Percentiles rank a stretch among this genome's conserved stretches.
These are phyloP conservation scores for Hedya salicella DNA, from an alignment of 2,888 invertebrate genomes.

Conservation along the genomic window DNA sequence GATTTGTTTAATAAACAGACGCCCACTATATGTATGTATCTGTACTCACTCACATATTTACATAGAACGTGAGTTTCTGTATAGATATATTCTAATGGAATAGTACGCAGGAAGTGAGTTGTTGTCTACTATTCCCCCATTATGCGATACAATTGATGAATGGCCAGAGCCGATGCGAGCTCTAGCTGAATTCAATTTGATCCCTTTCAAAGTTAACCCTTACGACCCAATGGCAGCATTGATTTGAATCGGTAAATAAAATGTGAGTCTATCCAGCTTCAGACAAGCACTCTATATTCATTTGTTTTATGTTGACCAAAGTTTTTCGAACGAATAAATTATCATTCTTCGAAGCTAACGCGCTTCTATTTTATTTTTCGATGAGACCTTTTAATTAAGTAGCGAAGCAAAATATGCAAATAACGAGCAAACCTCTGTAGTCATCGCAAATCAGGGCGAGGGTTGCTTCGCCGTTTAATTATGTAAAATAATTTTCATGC, in stretches of 20 bases:
- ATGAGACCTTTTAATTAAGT: slow-evolving; percentile 64
- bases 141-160: slow-evolving; percentile 79
- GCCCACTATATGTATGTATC: neutral
- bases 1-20: neutral
- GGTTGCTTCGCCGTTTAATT: slow-evolving; percentile 75
- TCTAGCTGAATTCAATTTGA: slow-evolving; percentile 78
- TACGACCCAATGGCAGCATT: slow-evolving; percentile 69
- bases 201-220: slow-evolving; percentile 77
- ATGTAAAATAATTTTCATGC: slow-evolving; percentile 83
- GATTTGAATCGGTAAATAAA: slow-evolving; percentile 79
- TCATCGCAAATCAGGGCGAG: slow-evolving; percentile 78
- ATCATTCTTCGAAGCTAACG: neutral
- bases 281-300: slow-evolving; percentile 15
- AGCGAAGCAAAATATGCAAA: slow-evolving; percentile 73
- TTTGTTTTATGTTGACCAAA: neutral
- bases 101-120: slow-evolving; percentile 68
- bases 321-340: slow-evolving; percentile 14
- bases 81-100: slow-evolving; percentile 20
- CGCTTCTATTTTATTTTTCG: slow-evolving; percentile 40
- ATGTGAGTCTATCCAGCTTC: slow-evolving; percentile 46
- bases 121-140: slow-evolving; percentile 75
- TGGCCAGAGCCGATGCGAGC: slow-evolving; percentile 74
- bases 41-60: neutral
- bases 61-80: neutral
- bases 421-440: slow-evolving; percentile 72